Conservation (phyloP, 2,113 vertebrate species). For the Spheniscus mendiculus region DNA sequence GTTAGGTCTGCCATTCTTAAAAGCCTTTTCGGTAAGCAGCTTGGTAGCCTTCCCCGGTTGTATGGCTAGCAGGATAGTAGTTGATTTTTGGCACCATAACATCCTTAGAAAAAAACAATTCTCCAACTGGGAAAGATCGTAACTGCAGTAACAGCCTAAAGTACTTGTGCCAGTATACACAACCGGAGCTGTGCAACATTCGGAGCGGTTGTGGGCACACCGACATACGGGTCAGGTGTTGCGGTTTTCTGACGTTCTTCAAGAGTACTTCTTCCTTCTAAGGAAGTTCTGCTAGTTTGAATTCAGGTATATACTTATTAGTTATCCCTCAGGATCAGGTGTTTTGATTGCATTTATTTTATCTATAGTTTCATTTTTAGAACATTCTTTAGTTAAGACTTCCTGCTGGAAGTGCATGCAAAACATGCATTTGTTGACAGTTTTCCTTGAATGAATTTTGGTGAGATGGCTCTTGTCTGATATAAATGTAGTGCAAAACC, state of each 20-base stretch:
- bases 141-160: not conserved
- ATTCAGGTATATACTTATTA: not conserved
- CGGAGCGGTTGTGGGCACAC: not conserved
- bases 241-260: not conserved
- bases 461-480: not conserved
- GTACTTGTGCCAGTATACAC: too few relatives aligned
- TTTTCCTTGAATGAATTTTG: not conserved
- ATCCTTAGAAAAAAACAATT: too few relatives aligned
- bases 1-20: not conserved
- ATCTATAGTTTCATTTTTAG: not conserved
- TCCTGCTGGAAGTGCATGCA: not conserved
- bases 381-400: not conserved
- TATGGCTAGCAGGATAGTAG: not conserved
- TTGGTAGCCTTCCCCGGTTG: not conserved
- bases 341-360: not conserved
- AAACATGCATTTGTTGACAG: not conserved
- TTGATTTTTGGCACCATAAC: not conserved
- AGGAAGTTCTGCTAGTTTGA: not conserved
- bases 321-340: not conserved
- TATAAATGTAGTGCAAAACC: not conserved
- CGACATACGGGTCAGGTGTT: accelerated
- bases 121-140: accelerated
- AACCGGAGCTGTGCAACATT: too few relatives aligned
- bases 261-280: not conserved
- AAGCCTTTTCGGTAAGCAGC: not conserved